Evolutionary conservation across 2,888 invertebrate species (phyloP).

Genomic region (Papilio demoleus): DNA sequence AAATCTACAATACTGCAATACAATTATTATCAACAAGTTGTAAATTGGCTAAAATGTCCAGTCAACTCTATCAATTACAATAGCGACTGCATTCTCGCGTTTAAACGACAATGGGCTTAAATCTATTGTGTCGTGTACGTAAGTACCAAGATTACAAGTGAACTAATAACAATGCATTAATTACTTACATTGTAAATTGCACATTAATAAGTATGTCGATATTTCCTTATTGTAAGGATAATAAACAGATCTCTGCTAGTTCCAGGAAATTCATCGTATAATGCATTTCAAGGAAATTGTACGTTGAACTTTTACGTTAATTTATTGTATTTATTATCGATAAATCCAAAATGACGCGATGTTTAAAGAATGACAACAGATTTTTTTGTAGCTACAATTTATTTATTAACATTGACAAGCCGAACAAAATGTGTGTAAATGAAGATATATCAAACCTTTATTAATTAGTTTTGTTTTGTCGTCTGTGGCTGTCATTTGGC

Average conservation of each 20-base stretch:
- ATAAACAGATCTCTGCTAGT: constrained; percentile 18
- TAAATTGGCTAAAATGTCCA: constrained; percentile 33
- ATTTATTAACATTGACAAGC: too few species aligned
- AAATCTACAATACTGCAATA: constrained; percentile 23
- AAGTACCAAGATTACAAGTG: constrained; percentile 27
- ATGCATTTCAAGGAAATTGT: constrained; percentile 14
- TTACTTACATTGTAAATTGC: constrained; percentile 29
- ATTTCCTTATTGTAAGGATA: constrained; percentile 37
- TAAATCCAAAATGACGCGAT: neutral
- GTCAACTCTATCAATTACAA: constrained; percentile 35
- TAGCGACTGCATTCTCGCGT: constrained; percentile 33
- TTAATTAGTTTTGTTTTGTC: too few species aligned
- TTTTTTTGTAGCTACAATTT: too few species aligned
- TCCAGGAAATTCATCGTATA: constrained; percentile 10
- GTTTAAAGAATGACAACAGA: neutral
- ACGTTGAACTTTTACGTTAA: neutral
- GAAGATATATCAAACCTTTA: too few species aligned
- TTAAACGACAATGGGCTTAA: constrained; percentile 36
- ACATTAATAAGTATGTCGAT: constrained; percentile 17
- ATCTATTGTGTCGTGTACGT: constrained; percentile 29
- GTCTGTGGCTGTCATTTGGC: too few species aligned
- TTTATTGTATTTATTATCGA: constrained; percentile 7
- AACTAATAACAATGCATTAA: constrained; percentile 28
- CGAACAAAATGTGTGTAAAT: too few species aligned
- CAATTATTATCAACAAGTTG: constrained; percentile 23